Evolutionary conservation across 1,140 invertebrate species (phyloP), one percentile per base, ranked within the genome.

Genomic region (Caenorhabditis remanei): DNA sequence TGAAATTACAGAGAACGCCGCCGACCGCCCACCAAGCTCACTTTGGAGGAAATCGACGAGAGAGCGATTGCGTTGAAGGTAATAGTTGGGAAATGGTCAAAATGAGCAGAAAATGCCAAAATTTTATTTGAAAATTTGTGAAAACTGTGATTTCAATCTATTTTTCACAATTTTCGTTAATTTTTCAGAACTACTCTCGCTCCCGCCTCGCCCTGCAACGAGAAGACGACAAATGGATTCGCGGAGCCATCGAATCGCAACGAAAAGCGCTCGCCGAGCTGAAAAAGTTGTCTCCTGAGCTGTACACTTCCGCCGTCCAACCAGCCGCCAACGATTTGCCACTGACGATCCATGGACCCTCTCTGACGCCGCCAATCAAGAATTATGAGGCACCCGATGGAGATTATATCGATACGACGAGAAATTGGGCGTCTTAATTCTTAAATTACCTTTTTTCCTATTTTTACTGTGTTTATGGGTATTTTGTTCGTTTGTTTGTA

Each of bases 341-440:
- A 4, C 87, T 91, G 41, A 84, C 83, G 14, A 89, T 88, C 11
- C 71, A 91, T 48, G 93, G 93, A 50, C 93, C 93, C 5, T 48
- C 90, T 4, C 48, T 92, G 40, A 93, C 92, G 11, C 92, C 93
- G 9, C 93, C 93, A 11, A 90, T 93, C 16, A 85, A 89, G 41
- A 89, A 90, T 13, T 93, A 93, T 88, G 86, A 87, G 16, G 63
- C 90, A 71, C 91, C 92, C 19, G 93, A 93, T 90, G 93, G 93
- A 61, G 92, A 93, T 55, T 93, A 93, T 86, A 87, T 90, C 11
- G 92, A 93, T 84, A 91, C 90, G 32, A 93, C 92, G 13, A 89
- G 88, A 86, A 90, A 79, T 14, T 92, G 88, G 89, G 41, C 87
- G 7, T 90, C 71, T 61, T 53, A 87, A 41, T 11, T 43, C 6